A percentile compares a stretch with the other conserved stretches of the same genome.
These are phyloP conservation scores for Sorex maritimensis DNA, from an alignment of 2,797 vertebrate genomes.

Conservation along the genomic window DNA sequence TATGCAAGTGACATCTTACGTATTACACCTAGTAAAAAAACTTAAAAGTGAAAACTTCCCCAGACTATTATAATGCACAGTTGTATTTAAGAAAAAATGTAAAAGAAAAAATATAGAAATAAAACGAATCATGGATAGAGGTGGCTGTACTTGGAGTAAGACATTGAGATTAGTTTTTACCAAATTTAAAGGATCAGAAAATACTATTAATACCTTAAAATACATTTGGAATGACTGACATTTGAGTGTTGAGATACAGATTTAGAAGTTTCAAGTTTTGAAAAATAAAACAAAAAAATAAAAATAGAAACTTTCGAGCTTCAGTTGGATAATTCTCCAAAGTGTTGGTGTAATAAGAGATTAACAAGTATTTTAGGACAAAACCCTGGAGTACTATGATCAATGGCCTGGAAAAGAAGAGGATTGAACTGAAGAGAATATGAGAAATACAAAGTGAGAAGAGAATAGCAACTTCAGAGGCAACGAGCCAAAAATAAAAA, in stretches of 20 bases:
- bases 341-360: background rate
- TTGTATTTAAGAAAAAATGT: background rate
- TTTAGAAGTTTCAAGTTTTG: background rate
- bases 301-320: constrained; percentile 35
- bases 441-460: background rate
- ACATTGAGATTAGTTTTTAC: background rate
- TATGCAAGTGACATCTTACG: background rate
- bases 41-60: background rate
- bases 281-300: background rate
- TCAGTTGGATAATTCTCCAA: background rate
- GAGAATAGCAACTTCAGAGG: background rate
- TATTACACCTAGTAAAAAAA: background rate
- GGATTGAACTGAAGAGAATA: background rate
- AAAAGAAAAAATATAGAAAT: background rate
- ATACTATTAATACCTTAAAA: background rate
- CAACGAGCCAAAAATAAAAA: constrained; percentile 19
- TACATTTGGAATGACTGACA: background rate
- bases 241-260: background rate
- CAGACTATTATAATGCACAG: background rate
- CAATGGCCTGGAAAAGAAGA: constrained; percentile 16
- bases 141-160: background rate
- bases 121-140: background rate
- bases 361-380: constrained; percentile 9
- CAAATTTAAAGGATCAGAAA: background rate
- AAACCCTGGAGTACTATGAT: constrained; percentile 2